These are phyloP conservation scores for Trypoxylus dichotomus DNA, from an alignment of 1,140 invertebrate species.

Conservation along the genomic window DNA sequence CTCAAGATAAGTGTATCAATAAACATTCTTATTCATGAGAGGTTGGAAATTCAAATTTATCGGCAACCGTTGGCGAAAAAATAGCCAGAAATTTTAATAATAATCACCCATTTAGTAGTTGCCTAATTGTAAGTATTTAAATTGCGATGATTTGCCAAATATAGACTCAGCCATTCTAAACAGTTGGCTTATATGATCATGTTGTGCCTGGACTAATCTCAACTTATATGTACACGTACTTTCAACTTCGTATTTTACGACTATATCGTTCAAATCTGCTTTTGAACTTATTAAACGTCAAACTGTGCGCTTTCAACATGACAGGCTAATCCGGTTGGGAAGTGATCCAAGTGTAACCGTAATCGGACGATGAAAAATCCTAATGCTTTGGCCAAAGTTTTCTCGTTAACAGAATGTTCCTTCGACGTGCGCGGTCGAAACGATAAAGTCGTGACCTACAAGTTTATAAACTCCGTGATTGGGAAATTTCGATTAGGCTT, in stretches of 20 bases:
- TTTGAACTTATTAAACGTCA: not conserved
- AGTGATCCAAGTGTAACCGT: not conserved
- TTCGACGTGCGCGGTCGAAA: not conserved
- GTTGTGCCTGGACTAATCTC: too few species aligned
- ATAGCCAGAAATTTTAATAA: too few species aligned
- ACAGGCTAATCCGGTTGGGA: not conserved
- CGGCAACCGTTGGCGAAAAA: too few species aligned
- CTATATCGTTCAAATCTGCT: not conserved
- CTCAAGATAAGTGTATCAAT: too few species aligned
- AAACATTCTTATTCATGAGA: too few species aligned
- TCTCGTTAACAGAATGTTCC: slow-evolving; percentile 1
- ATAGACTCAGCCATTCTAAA: too few species aligned
- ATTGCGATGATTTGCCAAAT: too few species aligned
- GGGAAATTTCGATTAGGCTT: not conserved
- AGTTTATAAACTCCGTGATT: slow-evolving; percentile 1
- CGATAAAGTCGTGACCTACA: slow-evolving; percentile 4
- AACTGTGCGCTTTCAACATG: not conserved
- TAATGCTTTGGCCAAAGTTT: not conserved
- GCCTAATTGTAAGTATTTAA: too few species aligned
- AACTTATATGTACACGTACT: too few species aligned
- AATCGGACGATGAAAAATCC: slow-evolving; percentile 5
- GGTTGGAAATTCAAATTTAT: too few species aligned
- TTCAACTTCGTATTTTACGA: not conserved
- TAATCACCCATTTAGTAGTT: too few species aligned
- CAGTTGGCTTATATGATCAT: too few species aligned